Evolutionary conservation across 2,888 invertebrate genomes (phyloP).

Genomic region (Synanthedon andrenaeformis): DNA sequence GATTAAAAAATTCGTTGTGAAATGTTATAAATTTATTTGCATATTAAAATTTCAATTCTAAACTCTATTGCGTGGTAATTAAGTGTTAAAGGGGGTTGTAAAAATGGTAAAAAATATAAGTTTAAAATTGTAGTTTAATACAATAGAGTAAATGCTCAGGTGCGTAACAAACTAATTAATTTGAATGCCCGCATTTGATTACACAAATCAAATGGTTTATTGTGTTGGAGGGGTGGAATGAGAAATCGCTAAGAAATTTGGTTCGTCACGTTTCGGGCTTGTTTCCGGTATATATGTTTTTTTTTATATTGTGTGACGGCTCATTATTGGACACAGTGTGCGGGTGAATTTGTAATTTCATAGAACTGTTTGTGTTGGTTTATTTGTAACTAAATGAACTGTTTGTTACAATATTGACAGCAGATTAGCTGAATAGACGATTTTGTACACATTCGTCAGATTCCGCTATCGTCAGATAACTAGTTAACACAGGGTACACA

Average conservation of each 20-base stretch:
- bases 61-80: background rate
- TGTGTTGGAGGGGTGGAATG: constrained; percentile 57
- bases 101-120: background rate
- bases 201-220: constrained; percentile 66
- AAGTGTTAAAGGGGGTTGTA: background rate
- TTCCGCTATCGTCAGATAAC: too few relatives aligned
- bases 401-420: too few relatives aligned
- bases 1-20: background rate
- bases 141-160: constrained; percentile 58
- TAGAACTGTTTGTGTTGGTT: background rate
- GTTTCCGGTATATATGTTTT: constrained; percentile 38
- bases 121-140: constrained; percentile 6
- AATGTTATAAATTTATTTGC: background rate
- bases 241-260: constrained; percentile 68
- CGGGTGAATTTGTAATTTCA: constrained; percentile 6
- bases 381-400: too few relatives aligned
- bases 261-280: constrained; percentile 61
- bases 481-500: too few relatives aligned
- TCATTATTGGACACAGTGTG: constrained; percentile 34
- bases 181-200: constrained; percentile 69
- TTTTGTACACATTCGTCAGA: too few relatives aligned
- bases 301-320: constrained; percentile 40
- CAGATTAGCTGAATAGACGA: too few relatives aligned
- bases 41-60: background rate
- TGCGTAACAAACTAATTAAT: constrained; percentile 69